A percentile compares a stretch with the other conserved stretches of the same genome.
These are phyloP conservation scores for Pantala flavescens DNA, from an alignment of 1,140 invertebrate species.

Conservation along the genomic window DNA sequence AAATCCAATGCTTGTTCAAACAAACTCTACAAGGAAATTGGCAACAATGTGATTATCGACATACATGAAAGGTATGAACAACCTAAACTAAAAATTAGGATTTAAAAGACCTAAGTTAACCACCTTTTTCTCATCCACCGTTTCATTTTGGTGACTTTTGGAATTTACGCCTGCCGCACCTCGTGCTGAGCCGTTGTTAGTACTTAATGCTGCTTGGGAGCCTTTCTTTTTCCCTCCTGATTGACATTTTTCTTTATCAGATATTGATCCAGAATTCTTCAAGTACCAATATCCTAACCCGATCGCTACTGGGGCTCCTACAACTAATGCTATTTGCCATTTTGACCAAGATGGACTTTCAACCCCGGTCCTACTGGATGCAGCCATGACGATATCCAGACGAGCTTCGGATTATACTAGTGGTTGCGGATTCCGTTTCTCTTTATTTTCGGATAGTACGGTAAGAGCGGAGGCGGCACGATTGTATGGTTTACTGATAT, in stretches of 20 bases:
- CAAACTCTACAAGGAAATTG: not conserved
- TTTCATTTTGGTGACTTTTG: slow-evolving; percentile 30
- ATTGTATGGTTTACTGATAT: too few relatives aligned
- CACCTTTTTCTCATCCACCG: slow-evolving; percentile 31
- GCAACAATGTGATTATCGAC: not conserved
- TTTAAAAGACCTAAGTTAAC: too few relatives aligned
- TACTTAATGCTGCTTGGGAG: not conserved
- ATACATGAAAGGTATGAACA: too few relatives aligned
- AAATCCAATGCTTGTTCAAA: slow-evolving; percentile 54
- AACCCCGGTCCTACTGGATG: not conserved
- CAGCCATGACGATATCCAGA: not conserved
- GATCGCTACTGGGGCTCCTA: slow-evolving; percentile 69
- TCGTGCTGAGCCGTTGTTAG: slow-evolving; percentile 32
- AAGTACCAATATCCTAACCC: slow-evolving; percentile 73
- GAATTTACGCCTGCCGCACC: slow-evolving; percentile 37
- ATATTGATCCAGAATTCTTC: slow-evolving; percentile 37
- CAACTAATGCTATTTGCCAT: slow-evolving; percentile 64
- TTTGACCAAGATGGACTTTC: slow-evolving; percentile 35
- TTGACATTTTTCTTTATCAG: slow-evolving; percentile 26
- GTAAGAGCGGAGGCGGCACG: too few relatives aligned
- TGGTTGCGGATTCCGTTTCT: not conserved
- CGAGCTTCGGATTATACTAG: not conserved
- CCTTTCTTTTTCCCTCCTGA: slow-evolving; percentile 25
- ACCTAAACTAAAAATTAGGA: too few relatives aligned
- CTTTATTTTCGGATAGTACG: not conserved